Base-by-base conservation (phyloP, 2,888 invertebrate species). In the Lycaena phlaeas region DNA sequence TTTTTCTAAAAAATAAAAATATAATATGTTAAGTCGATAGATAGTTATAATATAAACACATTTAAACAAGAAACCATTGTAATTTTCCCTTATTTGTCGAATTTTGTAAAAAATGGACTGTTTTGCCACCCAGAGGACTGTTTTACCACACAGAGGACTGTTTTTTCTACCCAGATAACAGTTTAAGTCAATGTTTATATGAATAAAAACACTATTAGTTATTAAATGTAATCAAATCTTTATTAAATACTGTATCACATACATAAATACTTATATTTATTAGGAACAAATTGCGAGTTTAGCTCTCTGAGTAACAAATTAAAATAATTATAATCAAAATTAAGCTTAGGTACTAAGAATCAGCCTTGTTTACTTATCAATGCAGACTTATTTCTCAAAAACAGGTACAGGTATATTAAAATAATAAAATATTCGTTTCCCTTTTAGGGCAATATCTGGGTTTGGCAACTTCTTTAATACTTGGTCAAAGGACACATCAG, bases 391-490 rank as follows among this genome's bases (percentile, higher is more conserved):
- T 25, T 36, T 36, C 22, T 36, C 22, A 22, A 36, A 18, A 34
- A 34, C 11, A 34, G 18, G n/a, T 22, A 17, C 18, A n/a, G 17
- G 17, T 36, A 22, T 22, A 25, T 17, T 1, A 36, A 36, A 50
- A 44, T 43, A 43, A 48, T 44, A 45, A 50, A 50, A 45, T 41
- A 49, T 41, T 42, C 39, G 27, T 44, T 42, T 43, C 42, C 44
- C 38, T 48, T 45, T 45, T n/a, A n/a, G n/a, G n/a, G n/a, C n/a
- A n/a, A n/a, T n/a, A n/a, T n/a, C n/a, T n/a, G n/a, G n/a, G n/a
- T n/a, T n/a, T n/a, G n/a, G n/a, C n/a, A n/a, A n/a, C n/a, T n/a
- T n/a, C n/a, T n/a, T n/a, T n/a, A n/a, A n/a, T n/a, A n/a, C n/a
- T n/a, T n/a, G n/a, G n/a, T n/a, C n/a, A n/a, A n/a, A n/a, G n/a